phyloP scores from a whole-genome alignment of 2,797 vertebrate genomes.

The Chaetophractus vellerosus region DNA sequence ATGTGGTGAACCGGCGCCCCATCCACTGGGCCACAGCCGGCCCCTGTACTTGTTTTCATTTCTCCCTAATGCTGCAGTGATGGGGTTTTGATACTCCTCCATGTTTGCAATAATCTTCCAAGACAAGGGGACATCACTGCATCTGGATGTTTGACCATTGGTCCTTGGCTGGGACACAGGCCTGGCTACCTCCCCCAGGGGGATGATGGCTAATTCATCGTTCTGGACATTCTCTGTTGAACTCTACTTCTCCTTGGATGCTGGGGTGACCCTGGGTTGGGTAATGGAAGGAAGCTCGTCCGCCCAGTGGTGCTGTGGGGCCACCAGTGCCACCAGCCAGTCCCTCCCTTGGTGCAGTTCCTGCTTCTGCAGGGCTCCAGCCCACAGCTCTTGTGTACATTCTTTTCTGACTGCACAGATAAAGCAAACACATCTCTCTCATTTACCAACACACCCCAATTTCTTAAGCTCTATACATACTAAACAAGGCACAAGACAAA shows the following conservation, averaged over 20 bases:
- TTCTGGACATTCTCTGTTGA: neutral
- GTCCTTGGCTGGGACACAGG: neutral
- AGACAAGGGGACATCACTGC: neutral
- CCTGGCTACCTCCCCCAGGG: neutral
- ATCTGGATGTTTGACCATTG: neutral
- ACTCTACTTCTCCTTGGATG: neutral
- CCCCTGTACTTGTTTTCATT: too few species aligned
- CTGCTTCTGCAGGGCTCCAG: neutral
- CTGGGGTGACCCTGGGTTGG: accelerated
- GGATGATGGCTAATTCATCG: neutral
- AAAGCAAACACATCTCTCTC: neutral
- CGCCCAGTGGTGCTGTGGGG: accelerated
- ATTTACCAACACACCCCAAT: neutral
- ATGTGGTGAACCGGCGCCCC: too few species aligned
- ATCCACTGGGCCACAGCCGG: too few species aligned
- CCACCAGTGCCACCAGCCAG: accelerated
- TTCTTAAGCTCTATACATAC: neutral
- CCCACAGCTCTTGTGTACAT: neutral
- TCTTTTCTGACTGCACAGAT: neutral
- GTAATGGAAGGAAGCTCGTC: neutral
- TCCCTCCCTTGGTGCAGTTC: neutral
- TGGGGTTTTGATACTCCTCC: neutral
- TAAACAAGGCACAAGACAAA: neutral
- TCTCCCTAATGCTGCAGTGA: neutral
- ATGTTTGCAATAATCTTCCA: neutral